Conservation (phyloP, 2,797 vertebrate species). For the Rhyacichthys aspro region DNA sequence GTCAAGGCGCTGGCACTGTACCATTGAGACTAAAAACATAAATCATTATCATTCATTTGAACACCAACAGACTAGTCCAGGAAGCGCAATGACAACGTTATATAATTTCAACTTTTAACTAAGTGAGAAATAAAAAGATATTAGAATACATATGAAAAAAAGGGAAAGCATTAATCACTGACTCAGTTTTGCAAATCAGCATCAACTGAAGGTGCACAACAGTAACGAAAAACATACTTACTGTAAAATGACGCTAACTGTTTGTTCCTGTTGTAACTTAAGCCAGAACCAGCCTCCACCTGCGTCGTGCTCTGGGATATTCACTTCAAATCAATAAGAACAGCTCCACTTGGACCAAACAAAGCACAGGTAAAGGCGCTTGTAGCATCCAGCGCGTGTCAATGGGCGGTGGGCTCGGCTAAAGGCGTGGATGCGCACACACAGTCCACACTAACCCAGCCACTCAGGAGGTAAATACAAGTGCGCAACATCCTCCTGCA, state of each 20-base stretch:
- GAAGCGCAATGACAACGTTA: slow-evolving; percentile 18
- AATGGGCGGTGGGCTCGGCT: slow-evolving; percentile 13
- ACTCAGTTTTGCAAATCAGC: neutral
- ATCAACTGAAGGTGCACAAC: neutral
- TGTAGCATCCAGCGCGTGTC: slow-evolving; percentile 4
- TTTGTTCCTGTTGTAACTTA: slow-evolving; percentile 27
- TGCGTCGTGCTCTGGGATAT: neutral
- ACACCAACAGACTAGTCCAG: neutral
- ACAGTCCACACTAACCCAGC: slow-evolving; percentile 13
- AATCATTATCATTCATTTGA: neutral
- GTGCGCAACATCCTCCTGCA: slow-evolving; percentile 83
- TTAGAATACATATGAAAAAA: neutral
- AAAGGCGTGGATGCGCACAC: slow-evolving; percentile 42
- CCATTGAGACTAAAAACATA: neutral
- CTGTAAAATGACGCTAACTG: neutral
- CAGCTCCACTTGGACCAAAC: neutral
- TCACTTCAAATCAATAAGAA: neutral
- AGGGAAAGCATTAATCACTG: neutral
- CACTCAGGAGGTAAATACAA: slow-evolving; percentile 67
- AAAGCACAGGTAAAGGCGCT: neutral
- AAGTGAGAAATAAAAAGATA: neutral
- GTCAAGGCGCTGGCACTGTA: slow-evolving; percentile 44
- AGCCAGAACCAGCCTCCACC: neutral
- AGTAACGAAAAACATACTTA: neutral
- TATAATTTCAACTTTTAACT: slow-evolving; percentile 26